Evolutionary conservation across 1,140 invertebrate species (phyloP), one percentile per base, ranked within the genome.

Genomic region (Pygmarrhopalites habei): DNA sequence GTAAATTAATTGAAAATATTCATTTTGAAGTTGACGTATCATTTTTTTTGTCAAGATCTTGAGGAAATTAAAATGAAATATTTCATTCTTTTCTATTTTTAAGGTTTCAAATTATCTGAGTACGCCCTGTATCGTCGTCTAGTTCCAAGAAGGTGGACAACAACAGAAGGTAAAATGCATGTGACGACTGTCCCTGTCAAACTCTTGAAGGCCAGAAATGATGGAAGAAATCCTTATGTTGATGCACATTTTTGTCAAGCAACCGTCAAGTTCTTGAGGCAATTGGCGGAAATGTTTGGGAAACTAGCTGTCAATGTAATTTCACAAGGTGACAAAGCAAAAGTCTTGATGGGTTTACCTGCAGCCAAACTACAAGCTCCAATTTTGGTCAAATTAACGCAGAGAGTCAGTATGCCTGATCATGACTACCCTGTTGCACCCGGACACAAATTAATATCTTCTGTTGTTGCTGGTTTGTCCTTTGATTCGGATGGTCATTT

Each of bases 381-480:
- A 5, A 52, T 74, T 14, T 51, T 77, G 65, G 77, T 77, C 74
- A 71, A 76, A 71, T 51, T 78, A 43, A 73, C 78, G 46, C 77
- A 77, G 65, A 46, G 67, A 12, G 66, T 78, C 7, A 59, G 30
- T 32, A 68, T 78, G 19, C 74, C 77, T 32, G 75, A 78, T 70
- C 76, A 78, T 72, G 77, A 79, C 67, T 79, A 71, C 65, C 72
- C 76, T 14, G 67, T 77, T 65, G 76, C 72, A 29, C 39, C 61
- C 39, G 29, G 43, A 14, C 75, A 77, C 62, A 75, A 76, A 64
- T 25, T 60, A 1, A 60, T 60, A 5, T 30, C 47, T 7, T 60
- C 58, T 17, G 73, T 76, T 5, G 74, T 75, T 66, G 72, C 75
- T 53, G 68, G 60, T n/a, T 67, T 70, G 32, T 64, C 71, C 59